Percentiles rank a stretch among this genome's conserved stretches.
These are phyloP conservation scores for Copidosoma aretas DNA, from an alignment of 2,888 invertebrate genomes.

Conservation along the genomic window DNA sequence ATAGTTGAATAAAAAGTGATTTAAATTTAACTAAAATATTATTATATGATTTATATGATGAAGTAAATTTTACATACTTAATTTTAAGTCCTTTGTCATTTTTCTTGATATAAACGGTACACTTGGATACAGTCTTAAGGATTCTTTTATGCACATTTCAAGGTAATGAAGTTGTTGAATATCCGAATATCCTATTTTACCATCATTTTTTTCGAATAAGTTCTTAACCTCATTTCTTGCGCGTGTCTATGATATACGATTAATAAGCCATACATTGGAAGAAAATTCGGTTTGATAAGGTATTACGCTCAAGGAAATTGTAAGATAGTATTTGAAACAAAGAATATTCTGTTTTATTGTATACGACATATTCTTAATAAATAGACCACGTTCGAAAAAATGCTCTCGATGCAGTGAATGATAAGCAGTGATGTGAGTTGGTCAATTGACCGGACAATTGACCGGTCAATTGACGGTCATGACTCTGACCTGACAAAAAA, in stretches of 20 bases:
- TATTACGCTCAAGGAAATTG: too few species aligned
- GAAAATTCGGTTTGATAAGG: too few species aligned
- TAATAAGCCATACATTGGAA: too few species aligned
- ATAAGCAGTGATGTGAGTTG: too few species aligned
- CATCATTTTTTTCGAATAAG: constrained; percentile 64
- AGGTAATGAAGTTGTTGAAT: constrained; percentile 71
- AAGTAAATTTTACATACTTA: constrained; percentile 41
- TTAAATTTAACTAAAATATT: not conserved
- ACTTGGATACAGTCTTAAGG: constrained; percentile 71
- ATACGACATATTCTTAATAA: too few species aligned
- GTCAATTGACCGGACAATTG: too few species aligned
- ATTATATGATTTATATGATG: not conserved
- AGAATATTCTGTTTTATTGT: not conserved
- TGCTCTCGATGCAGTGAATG: too few species aligned
- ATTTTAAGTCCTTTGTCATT: constrained; percentile 65
- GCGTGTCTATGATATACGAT: constrained; percentile 10
- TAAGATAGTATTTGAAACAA: not conserved
- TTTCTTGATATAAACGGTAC: constrained; percentile 71
- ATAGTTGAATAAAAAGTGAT: not conserved
- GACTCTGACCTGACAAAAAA: too few species aligned
- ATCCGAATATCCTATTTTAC: constrained; percentile 66
- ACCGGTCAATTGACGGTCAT: too few species aligned
- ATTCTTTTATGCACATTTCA: constrained; percentile 75
- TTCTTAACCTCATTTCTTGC: constrained; percentile 52
- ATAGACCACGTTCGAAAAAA: too few species aligned